phyloP scores from a whole-genome alignment of 2,888 invertebrate genomes.

The Drosophila neutralis region DNA sequence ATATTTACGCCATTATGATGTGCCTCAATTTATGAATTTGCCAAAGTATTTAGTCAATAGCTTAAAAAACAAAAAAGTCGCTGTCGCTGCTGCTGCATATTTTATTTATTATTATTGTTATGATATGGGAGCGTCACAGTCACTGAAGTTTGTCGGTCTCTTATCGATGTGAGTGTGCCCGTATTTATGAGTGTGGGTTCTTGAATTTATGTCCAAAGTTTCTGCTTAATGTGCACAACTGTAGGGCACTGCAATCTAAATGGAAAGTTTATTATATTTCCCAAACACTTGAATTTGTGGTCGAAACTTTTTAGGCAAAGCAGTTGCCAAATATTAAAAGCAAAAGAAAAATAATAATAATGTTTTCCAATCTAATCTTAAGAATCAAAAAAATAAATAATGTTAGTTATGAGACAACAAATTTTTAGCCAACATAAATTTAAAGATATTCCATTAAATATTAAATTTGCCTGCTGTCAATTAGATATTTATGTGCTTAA shows the following conservation, averaged over 20 bases:
- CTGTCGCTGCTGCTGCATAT: conserved; percentile 57
- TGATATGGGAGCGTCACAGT: conserved; percentile 32
- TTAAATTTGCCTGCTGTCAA: background rate
- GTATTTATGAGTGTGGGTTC: conserved; percentile 60
- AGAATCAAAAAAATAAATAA: background rate
- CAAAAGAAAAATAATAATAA: background rate
- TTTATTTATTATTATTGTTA: conserved; percentile 65
- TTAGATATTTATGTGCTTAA: background rate
- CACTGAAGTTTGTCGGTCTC: conserved; percentile 25
- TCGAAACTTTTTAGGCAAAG: conserved; percentile 16
- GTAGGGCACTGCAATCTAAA: conserved; percentile 55
- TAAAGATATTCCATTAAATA: background rate
- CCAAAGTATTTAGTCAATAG: conserved; percentile 79
- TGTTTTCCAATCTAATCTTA: background rate
- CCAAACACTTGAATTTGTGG: conserved; percentile 39
- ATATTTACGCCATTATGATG: conserved; percentile 72
- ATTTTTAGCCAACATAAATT: background rate
- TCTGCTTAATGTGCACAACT: conserved; percentile 66
- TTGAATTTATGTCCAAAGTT: conserved; percentile 71
- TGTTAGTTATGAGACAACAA: background rate
- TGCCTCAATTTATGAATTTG: conserved; percentile 77
- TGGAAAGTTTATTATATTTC: conserved; percentile 40
- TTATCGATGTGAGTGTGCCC: conserved; percentile 60
- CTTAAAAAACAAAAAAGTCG: conserved; percentile 53
- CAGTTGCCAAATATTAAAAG: conserved; percentile 20